Conservation (phyloP, 2,797 vertebrate species). For the Acestrorhynchus altus region DNA sequence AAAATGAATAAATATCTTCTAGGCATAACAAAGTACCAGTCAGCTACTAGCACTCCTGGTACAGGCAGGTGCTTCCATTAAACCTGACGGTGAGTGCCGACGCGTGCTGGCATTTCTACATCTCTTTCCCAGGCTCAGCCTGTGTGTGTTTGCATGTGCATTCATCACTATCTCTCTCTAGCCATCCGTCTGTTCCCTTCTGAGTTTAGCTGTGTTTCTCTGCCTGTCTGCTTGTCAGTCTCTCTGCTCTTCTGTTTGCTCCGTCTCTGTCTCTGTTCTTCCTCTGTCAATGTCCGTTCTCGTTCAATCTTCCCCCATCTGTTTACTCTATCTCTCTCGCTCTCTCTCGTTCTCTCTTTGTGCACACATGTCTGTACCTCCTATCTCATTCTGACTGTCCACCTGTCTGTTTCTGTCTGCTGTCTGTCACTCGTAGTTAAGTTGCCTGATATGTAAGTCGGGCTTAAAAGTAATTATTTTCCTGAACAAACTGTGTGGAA, state of each 20-base stretch:
- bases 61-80: not conserved
- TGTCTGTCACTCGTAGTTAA: slow-evolving; percentile 34
- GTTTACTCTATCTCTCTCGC: slow-evolving; percentile 18
- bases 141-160: not conserved
- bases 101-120: not conserved
- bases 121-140: not conserved
- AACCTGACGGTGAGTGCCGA: not conserved
- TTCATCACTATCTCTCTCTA: not conserved
- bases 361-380: slow-evolving; percentile 14
- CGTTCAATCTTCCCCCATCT: slow-evolving; percentile 39
- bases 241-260: slow-evolving; percentile 1
- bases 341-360: slow-evolving; percentile 1
- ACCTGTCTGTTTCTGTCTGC: not conserved
- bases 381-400: slow-evolving; percentile 8
- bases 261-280: slow-evolving; percentile 1
- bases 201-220: slow-evolving; percentile 19
- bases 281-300: slow-evolving; percentile 30
- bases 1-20: too few relatives aligned
- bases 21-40: not conserved
- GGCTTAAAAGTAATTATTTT: slow-evolving; percentile 26
- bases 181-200: slow-evolving; percentile 28
- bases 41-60: too few relatives aligned
- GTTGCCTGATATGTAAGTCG: slow-evolving; percentile 19
- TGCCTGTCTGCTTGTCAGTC: slow-evolving; percentile 26
- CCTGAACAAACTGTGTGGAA: not conserved